Evolutionary conservation across 2,797 vertebrate species (phyloP).

Genomic region (Takifugu rubripes): DNA sequence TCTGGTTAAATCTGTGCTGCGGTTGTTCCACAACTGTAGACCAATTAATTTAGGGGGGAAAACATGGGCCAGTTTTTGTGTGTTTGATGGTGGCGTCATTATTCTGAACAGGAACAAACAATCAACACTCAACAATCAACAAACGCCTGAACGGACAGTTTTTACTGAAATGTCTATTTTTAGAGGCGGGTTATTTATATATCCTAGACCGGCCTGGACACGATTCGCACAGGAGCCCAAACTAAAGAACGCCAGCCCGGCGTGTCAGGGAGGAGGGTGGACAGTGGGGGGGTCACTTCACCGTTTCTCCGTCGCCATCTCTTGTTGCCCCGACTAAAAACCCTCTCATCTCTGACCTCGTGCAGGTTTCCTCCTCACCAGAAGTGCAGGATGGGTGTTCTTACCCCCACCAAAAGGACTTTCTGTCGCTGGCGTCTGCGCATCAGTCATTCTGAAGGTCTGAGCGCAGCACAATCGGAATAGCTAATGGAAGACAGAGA

Average conservation of each 20-base stretch:
- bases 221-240: slow-evolving; percentile 32
- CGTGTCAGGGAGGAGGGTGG: slow-evolving; percentile 9
- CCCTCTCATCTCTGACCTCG: slow-evolving; percentile 33
- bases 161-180: slow-evolving; percentile 12
- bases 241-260: slow-evolving; percentile 16
- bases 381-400: slow-evolving; percentile 14
- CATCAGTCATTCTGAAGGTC: slow-evolving; percentile 18
- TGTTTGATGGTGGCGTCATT: slow-evolving; percentile 11
- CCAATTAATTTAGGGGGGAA: background rate
- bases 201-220: slow-evolving; percentile 15
- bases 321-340: slow-evolving; percentile 36
- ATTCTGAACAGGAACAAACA: slow-evolving; percentile 12
- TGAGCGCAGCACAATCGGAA: slow-evolving; percentile 9
- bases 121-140: slow-evolving; percentile 10
- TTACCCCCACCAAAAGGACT: background rate
- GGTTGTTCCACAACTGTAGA: background rate
- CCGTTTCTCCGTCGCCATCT: slow-evolving; percentile 22
- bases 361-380: slow-evolving; percentile 19
- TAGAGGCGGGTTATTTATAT: slow-evolving; percentile 29
- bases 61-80: background rate
- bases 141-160: slow-evolving; percentile 4
- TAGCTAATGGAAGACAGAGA: slow-evolving; percentile 19
- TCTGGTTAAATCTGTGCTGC: slow-evolving; percentile 32
- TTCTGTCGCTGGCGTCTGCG: slow-evolving; percentile 7
- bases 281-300: background rate